Percentiles rank a stretch among this genome's conserved stretches.
Conservation (phyloP, 2,113 vertebrate genomes). For the Regulus satrapa region DNA sequence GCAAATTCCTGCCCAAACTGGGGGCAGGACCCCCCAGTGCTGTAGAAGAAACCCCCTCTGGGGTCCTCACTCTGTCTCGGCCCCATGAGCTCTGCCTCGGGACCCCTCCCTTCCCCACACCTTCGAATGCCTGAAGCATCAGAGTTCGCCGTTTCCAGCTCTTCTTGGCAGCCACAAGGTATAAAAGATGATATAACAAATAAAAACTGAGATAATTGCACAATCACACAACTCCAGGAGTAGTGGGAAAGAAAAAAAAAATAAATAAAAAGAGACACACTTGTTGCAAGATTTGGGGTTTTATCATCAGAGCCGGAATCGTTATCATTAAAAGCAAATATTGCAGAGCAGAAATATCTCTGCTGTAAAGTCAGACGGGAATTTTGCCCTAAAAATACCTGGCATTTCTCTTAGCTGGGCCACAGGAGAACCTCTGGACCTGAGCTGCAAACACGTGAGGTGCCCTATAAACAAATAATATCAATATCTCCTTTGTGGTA, state of each 20-base stretch:
- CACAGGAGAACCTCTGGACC: neutral
- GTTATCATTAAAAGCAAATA: conserved; percentile 46
- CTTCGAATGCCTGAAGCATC: neutral
- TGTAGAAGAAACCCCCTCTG: neutral
- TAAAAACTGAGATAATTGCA: neutral
- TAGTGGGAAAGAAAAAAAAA: neutral
- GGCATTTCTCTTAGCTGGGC: neutral
- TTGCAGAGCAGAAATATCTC: conserved; percentile 3
- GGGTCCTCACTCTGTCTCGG: accelerated
- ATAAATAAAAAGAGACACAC: neutral
- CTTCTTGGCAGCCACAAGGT: neutral
- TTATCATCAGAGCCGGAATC: neutral
- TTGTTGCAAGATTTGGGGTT: neutral
- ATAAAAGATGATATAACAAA: neutral
- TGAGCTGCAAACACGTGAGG: neutral
- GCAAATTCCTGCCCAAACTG: neutral
- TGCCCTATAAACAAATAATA: neutral
- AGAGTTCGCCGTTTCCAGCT: neutral
- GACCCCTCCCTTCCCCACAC: neutral
- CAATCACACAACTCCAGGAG: neutral
- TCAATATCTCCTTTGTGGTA: neutral
- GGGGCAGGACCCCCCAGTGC: neutral
- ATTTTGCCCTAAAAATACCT: conserved; percentile 24
- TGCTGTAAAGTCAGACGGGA: conserved; percentile 16
- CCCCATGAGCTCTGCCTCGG: accelerated